Evolutionary conservation across 2,113 vertebrate genomes (phyloP).

Genomic region (Myiagra hebetior): DNA sequence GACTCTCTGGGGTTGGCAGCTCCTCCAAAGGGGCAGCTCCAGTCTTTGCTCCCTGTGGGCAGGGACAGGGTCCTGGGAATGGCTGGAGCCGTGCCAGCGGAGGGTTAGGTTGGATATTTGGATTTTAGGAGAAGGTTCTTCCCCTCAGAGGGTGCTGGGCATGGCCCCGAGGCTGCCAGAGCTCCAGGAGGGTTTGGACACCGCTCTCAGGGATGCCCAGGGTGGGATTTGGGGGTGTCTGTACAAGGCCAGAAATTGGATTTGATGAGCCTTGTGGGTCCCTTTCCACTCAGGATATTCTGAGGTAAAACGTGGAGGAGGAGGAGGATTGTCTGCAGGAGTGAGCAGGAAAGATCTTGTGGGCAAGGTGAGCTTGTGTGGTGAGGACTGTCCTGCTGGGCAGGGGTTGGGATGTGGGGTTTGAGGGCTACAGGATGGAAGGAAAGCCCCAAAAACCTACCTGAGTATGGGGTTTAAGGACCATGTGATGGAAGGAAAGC

Average conservation of each 20-base stretch:
- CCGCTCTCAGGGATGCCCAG: rapidly evolving
- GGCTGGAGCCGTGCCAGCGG: neutral
- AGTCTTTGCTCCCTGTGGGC: neutral
- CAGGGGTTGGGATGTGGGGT: neutral
- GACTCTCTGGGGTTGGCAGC: neutral
- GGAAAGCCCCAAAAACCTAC: neutral
- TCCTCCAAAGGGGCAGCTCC: neutral
- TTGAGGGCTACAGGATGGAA: neutral
- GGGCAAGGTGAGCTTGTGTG: neutral
- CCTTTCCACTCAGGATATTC: neutral
- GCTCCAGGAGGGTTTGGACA: neutral
- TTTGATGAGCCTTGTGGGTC: neutral
- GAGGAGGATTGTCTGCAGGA: neutral
- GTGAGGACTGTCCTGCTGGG: neutral
- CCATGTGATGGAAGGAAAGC: neutral
- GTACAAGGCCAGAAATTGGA: neutral
- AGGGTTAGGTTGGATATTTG: neutral
- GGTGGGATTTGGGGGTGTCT: neutral
- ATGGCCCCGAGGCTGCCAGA: neutral
- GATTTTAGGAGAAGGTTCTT: neutral
- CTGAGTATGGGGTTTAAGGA: neutral
- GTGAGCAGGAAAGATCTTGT: neutral
- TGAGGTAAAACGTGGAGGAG: neutral
- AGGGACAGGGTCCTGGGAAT: neutral
- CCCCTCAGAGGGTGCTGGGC: neutral